Base-by-base conservation (phyloP, 2,797 vertebrate species). In the Champsocephalus gunnari region DNA sequence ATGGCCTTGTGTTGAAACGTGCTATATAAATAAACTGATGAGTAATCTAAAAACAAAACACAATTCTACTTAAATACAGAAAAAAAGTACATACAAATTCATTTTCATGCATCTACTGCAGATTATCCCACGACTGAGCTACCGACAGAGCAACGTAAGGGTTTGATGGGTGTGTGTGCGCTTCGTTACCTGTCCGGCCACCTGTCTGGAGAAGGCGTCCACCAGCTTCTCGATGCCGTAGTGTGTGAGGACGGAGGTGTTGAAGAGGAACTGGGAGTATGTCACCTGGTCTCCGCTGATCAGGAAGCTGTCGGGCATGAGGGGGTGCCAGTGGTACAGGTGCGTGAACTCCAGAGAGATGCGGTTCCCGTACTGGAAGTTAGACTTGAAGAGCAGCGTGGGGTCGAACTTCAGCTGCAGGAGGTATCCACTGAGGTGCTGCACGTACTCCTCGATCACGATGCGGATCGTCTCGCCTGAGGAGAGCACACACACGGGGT, bases 281-380 rank as follows among this genome's bases (percentile, higher is more conserved):
- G 85, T 83, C 73, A 97, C 92, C n/a, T 97, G 92, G 0, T 95
- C 75, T 24, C 94, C 92, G 5, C 95, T 84, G 57, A 99, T 95
- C 13, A 79, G 0, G 91, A 99, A 98, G 84, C 88, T 93, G 92
- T 99, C 95, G 0, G 98, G 98, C 98, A 99, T 99, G 76, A 99
- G 90, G 0, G 97, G 96, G 4, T 99, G 98, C 98, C 98, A 99
- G 93, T 98, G 98, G 79, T 99, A 99, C 14, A 99, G 96, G 38
- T 98, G 97, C 92, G 96, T 97, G 90, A 99, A 99, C 87, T 99
- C 98, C 82, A 98, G 79, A 0, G 98, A 88, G 0, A 99, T 99
- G 53, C 97, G 97, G 66, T 99, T 99, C 10, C 93, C 88, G 21
- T 99, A 99, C 92, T 99, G 98, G 90, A 99, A 99, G 38, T 91